Evolutionary conservation across 2,113 vertebrate genomes (phyloP), one percentile per base, ranked within the genome.

Genomic region (Boulengeromyrus knoepffleri): DNA sequence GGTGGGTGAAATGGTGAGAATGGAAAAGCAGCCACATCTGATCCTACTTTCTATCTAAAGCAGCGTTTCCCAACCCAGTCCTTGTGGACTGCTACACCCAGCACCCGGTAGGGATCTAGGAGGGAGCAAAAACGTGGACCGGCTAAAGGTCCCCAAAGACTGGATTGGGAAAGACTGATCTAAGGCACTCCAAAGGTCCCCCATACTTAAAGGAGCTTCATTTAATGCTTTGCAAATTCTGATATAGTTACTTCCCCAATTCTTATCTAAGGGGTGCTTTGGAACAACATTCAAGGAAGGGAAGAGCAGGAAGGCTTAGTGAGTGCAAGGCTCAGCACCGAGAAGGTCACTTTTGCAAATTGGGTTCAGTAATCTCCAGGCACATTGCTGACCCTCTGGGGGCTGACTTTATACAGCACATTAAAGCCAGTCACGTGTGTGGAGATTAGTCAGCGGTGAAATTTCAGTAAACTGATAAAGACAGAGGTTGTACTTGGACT

Each of bases 271-370:
- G 93, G 92, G 90, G 92, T 93, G 92, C 90, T 93, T 93, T 49
- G 93, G 91, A 92, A 93, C 93, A 95, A 93, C 91, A 91, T 92
- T 93, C 90, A 90, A 91, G 90, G 93, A 94, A 52, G 90, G 93
- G 92, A 87, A 90, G 92, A 93, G 94, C 95, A 94, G 95, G 96
- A 95, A 95, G 92, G 95, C 95, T 96, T 96, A 95, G 92, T 88
- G 52, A 91, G 85, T 7, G 90, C 93, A 92, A 93, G 93, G 92
- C 94, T 95, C 91, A 92, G 93, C 93, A 95, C 94, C 93, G 93
- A 95, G 95, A 96, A 95, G 96, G 96, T 96, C 96, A 96, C 95
- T 95, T 93, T 92, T 94, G 94, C 95, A 96, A 96, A 96, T 96
- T 96, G 94, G 95, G 95, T 96, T 96, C 95, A 96, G 96, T 96